These are phyloP conservation scores for Omphaloscelis lunosa DNA, from an alignment of 2,888 invertebrate species.

Conservation along the genomic window DNA sequence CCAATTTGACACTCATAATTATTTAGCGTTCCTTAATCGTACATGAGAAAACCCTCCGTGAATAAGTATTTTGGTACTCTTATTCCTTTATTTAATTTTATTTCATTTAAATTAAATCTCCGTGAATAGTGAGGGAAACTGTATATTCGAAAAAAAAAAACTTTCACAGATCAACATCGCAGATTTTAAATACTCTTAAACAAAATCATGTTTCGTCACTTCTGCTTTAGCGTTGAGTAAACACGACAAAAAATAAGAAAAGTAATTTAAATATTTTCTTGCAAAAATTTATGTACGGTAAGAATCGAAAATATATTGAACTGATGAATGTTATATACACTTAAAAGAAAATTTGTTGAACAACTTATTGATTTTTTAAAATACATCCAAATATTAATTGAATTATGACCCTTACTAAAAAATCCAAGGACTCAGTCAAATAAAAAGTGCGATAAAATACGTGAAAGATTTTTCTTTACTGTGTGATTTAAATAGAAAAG, in stretches of 20 bases:
- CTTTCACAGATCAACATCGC: constrained; percentile 6
- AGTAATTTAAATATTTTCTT: neutral
- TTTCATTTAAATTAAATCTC: neutral
- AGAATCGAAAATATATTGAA: neutral
- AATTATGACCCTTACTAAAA: neutral
- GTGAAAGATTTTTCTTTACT: neutral
- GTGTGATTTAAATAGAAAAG: constrained; percentile 5
- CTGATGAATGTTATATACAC: too few relatives aligned
- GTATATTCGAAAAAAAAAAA: neutral
- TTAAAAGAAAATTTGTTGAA: neutral
- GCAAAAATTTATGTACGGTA: neutral
- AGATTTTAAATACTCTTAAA: neutral
- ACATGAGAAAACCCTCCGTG: neutral
- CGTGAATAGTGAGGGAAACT: constrained; percentile 13
- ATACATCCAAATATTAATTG: neutral
- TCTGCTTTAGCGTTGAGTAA: neutral
- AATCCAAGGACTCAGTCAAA: neutral
- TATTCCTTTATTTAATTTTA: neutral
- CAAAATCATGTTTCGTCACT: neutral
- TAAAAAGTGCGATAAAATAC: constrained; percentile 12
- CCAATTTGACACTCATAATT: neutral
- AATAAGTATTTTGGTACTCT: neutral
- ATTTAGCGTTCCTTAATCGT: neutral
- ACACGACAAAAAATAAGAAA: neutral
- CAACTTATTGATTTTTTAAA: neutral